Evolutionary conservation across 2,113 vertebrate genomes (phyloP).

Genomic region (Falcunculus frontatus): DNA sequence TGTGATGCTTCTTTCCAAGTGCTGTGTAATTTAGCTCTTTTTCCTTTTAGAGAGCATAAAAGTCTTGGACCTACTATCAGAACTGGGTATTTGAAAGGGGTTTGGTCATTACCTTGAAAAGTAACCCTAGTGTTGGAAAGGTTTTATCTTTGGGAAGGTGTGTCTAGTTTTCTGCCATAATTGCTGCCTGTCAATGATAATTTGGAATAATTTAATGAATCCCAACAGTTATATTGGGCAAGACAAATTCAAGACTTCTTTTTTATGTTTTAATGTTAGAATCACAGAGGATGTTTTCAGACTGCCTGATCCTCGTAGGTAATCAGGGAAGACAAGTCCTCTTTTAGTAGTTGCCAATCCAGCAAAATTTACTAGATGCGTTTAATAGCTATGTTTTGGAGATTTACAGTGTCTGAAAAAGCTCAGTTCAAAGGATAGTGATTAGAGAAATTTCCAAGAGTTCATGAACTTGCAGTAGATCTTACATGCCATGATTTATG

Average conservation of each 20-base stretch:
- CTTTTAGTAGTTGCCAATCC: conserved; percentile 23
- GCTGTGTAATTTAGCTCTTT: not conserved
- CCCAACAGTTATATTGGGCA: not conserved
- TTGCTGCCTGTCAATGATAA: not conserved
- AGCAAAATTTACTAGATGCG: conserved; percentile 26
- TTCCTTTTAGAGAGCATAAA: not conserved
- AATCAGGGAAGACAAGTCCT: conserved; percentile 11
- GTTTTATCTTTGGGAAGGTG: not conserved
- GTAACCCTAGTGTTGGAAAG: not conserved
- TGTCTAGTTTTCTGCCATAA: not conserved
- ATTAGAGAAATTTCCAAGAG: conserved; percentile 28
- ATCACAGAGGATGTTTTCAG: not conserved
- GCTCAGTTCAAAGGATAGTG: conserved; percentile 20
- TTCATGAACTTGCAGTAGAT: conserved; percentile 36
- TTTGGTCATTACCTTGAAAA: not conserved
- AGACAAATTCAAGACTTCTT: not conserved
- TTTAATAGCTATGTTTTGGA: conserved; percentile 18
- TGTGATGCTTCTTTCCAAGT: not conserved
- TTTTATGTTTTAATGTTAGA: not conserved
- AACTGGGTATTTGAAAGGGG: not conserved
- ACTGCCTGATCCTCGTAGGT: not conserved
- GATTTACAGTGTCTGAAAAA: conserved; percentile 34
- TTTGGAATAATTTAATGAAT: not conserved
- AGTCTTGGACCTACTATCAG: not conserved
- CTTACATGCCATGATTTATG: conserved; percentile 19